phyloP scores from a whole-genome alignment of 1,140 invertebrate species.

The Conus ventricosus region DNA sequence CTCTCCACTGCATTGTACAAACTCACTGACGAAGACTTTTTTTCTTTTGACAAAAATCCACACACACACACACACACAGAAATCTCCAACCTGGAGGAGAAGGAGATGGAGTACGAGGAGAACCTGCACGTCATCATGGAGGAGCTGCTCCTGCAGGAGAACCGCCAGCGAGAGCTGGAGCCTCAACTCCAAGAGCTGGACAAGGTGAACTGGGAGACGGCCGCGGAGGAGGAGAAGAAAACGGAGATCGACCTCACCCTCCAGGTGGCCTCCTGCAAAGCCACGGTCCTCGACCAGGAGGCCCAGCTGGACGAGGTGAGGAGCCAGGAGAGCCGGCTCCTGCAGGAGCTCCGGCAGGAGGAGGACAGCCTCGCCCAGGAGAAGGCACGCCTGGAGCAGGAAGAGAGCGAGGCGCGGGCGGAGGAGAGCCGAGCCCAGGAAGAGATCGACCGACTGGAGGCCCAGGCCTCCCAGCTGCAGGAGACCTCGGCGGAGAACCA shows the following conservation, averaged over 20 bases:
- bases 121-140: constrained; percentile 88
- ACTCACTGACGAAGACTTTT: too few relatives aligned
- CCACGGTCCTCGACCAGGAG: constrained; percentile 90
- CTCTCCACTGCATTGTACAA: too few relatives aligned
- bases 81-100: constrained; percentile 89
- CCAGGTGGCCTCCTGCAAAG: constrained; percentile 87
- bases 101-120: constrained; percentile 88
- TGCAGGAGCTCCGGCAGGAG: constrained; percentile 86
- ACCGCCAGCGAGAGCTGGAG: constrained; percentile 84
- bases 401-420: constrained; percentile 78
- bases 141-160: constrained; percentile 86
- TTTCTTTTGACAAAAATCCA: too few relatives aligned
- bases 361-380: constrained; percentile 66
- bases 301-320: constrained; percentile 80
- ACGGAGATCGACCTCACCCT: constrained; percentile 86
- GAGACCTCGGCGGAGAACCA: constrained; percentile 78
- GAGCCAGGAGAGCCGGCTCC: constrained; percentile 81
- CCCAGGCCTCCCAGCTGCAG: constrained; percentile 75
- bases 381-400: constrained; percentile 53
- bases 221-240: constrained; percentile 85
- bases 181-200: constrained; percentile 80
- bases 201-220: constrained; percentile 80
- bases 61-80: background rate
- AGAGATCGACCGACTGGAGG: constrained; percentile 88
- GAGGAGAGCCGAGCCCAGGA: constrained; percentile 84